These are phyloP conservation scores for Alectoris magna DNA, from an alignment of 2,797 vertebrate genomes.

Conservation along the genomic window DNA sequence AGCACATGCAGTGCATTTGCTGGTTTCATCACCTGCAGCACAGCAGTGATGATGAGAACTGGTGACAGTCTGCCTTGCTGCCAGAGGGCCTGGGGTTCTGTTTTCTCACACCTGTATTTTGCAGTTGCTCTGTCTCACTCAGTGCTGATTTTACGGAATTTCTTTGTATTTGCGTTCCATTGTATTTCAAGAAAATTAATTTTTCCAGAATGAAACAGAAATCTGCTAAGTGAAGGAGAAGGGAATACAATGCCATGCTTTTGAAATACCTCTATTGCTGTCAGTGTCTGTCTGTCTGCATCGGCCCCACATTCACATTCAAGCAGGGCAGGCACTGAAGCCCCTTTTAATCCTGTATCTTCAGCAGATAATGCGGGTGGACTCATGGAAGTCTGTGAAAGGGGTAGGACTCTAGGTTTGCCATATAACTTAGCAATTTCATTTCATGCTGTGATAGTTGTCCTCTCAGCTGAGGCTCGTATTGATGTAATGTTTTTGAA, in stretches of 20 bases:
- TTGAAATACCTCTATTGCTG: neutral
- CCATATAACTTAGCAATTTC: neutral
- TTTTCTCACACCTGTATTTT: neutral
- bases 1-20: neutral
- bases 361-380: neutral
- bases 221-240: neutral
- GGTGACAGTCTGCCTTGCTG: neutral
- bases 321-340: neutral
- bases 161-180: neutral
- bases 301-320: neutral
- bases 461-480: slow-evolving; percentile 8
- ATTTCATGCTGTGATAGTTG: slow-evolving; percentile 38
- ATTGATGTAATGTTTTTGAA: slow-evolving; percentile 39
- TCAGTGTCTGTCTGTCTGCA: neutral
- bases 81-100: neutral
- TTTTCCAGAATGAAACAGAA: slow-evolving; percentile 6
- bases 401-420: neutral
- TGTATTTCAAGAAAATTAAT: neutral
- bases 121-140: neutral
- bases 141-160: neutral
- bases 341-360: neutral
- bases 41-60: fast-evolving
- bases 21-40: neutral
- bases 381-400: neutral
- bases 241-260: neutral